Base-by-base conservation (phyloP, 2,888 invertebrate species). In the Antitype chi region DNA sequence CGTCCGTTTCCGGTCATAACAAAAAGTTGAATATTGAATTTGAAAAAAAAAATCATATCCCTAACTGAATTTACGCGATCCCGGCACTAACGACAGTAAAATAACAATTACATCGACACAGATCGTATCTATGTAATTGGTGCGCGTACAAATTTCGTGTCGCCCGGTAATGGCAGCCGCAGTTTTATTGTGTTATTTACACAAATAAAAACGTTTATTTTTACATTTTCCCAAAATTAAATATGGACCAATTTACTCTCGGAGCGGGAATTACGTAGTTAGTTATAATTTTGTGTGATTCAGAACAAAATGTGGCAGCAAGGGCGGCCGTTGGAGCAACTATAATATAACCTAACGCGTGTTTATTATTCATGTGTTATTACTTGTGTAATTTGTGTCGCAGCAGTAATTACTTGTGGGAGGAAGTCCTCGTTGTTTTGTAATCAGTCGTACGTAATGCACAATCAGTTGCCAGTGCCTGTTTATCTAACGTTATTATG, bases 171-270 rank as follows among this genome's bases (percentile, higher is more conserved):
- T 95, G 88, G 93, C 93, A 86, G 89, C 91, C 91, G 90, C 93
- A 91, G 94, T 95, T 96, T 96, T 96, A 96, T 96, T 96, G 96
- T 96, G 96, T 96, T 96, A 96, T 96, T 96, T 96, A 96, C 96
- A 96, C 96, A 96, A 96, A 96, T 96, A 96, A 96, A 96, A 96
- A 95, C 96, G 96, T 96, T 96, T 96, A 96, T 96, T 96, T 96
- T 94, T 93, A 96, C 96, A 96, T 96, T 96, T 96, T 96, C 96
- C 96, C 95, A 96, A 96, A 96, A 96, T 96, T 96, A 96, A 96
- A 96, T 96, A 96, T 94, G 95, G 94, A 91, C 95, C 93, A 96
- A 96, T 96, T 96, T 94, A 89, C 89, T 90, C 89, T 87, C 71
- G 88, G 88, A 85, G 91, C 92, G 92, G 93, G 93, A 92, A 94